Conservation (phyloP, 2,888 invertebrate species). For the Philereme transversata region DNA sequence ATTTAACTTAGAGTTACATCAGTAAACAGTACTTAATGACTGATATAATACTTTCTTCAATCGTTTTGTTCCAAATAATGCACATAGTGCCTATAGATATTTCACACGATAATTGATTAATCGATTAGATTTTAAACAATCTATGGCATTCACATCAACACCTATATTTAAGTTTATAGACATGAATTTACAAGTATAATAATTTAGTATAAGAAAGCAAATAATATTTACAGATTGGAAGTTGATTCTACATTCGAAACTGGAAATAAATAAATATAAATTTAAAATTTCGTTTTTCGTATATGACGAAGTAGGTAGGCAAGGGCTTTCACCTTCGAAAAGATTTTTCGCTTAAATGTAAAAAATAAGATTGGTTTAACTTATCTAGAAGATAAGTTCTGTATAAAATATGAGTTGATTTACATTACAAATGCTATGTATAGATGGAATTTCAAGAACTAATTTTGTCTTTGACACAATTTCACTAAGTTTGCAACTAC, state of each 20-base stretch:
- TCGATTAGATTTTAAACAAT: slow-evolving; percentile 42
- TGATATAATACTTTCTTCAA: slow-evolving; percentile 72
- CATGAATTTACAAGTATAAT: slow-evolving; percentile 72
- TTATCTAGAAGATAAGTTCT: slow-evolving; percentile 13
- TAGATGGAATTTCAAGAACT: slow-evolving; percentile 12
- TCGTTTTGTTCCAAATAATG: slow-evolving; percentile 59
- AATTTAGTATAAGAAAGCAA: slow-evolving; percentile 74
- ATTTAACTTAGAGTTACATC: slow-evolving; percentile 76
- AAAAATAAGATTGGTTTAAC: slow-evolving; percentile 26
- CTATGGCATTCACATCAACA: slow-evolving; percentile 66
- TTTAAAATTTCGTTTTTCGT: slow-evolving; percentile 25
- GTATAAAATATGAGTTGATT: slow-evolving; percentile 21
- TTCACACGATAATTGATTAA: slow-evolving; percentile 34
- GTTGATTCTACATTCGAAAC: slow-evolving; percentile 33
- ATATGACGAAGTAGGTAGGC: slow-evolving; percentile 31
- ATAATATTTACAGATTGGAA: slow-evolving; percentile 76
- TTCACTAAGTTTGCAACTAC: slow-evolving; percentile 21
- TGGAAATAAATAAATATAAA: slow-evolving; percentile 26
- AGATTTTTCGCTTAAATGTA: slow-evolving; percentile 4
- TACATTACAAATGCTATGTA: slow-evolving; percentile 27
- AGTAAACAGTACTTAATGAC: slow-evolving; percentile 65
- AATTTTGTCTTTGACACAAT: slow-evolving; percentile 18
- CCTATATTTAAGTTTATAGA: slow-evolving; percentile 62
- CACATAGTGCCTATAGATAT: slow-evolving; percentile 53
- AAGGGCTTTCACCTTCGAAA: slow-evolving; percentile 2